Base-by-base conservation (phyloP, 2,113 vertebrate genomes). In the Poicephalus gulielmi region DNA sequence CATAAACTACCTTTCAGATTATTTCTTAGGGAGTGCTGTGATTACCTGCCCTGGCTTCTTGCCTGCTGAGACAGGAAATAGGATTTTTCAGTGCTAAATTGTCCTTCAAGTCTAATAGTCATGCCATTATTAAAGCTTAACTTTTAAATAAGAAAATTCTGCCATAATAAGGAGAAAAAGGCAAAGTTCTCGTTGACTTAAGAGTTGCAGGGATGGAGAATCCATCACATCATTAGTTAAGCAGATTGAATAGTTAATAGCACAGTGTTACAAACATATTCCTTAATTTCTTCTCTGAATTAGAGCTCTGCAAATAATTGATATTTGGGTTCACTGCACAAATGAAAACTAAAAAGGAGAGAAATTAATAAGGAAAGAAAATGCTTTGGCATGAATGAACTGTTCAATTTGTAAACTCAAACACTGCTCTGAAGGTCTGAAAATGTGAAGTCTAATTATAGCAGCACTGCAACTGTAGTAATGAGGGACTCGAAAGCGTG, bases 271-370 rank as follows among this genome's bases (percentile, higher is more conserved):
- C 46, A 90, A 94, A 90, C 47, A 13, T 44, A 55, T 81, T 86
- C 30, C 60, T 93, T 95, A 86, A 83, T 91, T 96, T 88, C 53
- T 67, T 59, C 49, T 80, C 79, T 67, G 77, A 95, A 93, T 94
- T 83, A 82, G 57, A 89, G 28, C 19, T 82, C 86, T 57, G 52
- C 55, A 82, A 95, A 92, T 87, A 95, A 94, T 76, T 75, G 76
- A 71, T 92, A 80, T 92, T 91, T 92, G 92, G 83, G 78, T 93
- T 93, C 71, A 46, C 37, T 83, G 84, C 49, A 59, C 46, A 96
- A 97, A 96, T 93, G 73, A 88, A 66, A 96, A 96, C 53, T 39
- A 81, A 93, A 89, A 86, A 69, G 53, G 68, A 31, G 83, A 79
- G 28, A 76, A 91, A 94, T 74, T 91, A 50, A 86, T 95, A 96